Percentiles rank a stretch among this genome's conserved stretches.
These are phyloP conservation scores for Nemopilema nomurai DNA, from an alignment of 30 jellyfish, hydroid and myxozoan genomes.

Conservation along the genomic window DNA sequence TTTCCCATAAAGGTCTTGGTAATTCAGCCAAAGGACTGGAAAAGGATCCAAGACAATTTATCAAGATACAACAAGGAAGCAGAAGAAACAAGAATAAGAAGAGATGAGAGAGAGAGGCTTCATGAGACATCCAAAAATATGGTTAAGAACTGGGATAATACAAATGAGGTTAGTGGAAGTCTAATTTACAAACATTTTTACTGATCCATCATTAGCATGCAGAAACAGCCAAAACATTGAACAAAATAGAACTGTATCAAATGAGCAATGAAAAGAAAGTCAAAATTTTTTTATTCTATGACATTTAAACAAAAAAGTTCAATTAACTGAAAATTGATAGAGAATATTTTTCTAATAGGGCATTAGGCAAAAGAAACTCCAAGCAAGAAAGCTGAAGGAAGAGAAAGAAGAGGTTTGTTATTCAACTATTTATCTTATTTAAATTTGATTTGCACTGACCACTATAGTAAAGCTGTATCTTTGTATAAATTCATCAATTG, in stretches of 20 bases:
- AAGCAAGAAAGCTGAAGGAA: constrained; percentile 89
- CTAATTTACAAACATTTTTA: too few species aligned
- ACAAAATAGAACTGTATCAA: too few species aligned
- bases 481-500: too few species aligned
- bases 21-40: constrained; percentile 94
- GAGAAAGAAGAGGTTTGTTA: constrained; percentile 83
- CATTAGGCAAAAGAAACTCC: constrained; percentile 83
- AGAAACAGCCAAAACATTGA: too few species aligned
- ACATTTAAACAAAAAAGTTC: too few species aligned
- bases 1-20: constrained; percentile 66
- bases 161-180: constrained; percentile 76
- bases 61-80: constrained; percentile 72
- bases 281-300: too few species aligned
- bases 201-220: too few species aligned
- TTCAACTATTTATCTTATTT: not conserved
- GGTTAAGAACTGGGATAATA: constrained; percentile 87
- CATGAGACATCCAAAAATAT: constrained; percentile 81
- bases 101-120: constrained; percentile 81
- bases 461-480: too few species aligned
- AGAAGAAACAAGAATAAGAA: constrained; percentile 63
- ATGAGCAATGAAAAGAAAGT: too few species aligned
- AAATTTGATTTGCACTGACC: too few species aligned
- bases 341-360: constrained; percentile 58
- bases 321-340: not conserved
- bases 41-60: constrained; percentile 82